These are phyloP conservation scores for Pterophyllum scalare DNA, from an alignment of 2,113 vertebrate species.

Conservation along the genomic window DNA sequence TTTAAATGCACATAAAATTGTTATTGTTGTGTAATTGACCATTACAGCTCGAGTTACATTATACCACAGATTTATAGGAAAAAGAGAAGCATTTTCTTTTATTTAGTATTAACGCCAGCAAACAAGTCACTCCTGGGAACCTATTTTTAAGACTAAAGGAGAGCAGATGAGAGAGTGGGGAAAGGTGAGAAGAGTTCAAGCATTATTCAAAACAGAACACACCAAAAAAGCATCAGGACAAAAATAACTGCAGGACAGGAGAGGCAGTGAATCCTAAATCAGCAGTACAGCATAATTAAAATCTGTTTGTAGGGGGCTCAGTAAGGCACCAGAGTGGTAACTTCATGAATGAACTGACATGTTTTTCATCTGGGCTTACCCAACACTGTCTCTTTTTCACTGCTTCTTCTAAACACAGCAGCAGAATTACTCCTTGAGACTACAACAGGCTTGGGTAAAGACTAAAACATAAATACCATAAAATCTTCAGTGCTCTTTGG, in stretches of 20 bases:
- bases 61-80: not conserved
- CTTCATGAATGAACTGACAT: not conserved
- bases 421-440: not conserved
- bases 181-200: constrained; percentile 5
- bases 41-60: constrained; percentile 16
- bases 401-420: not conserved
- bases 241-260: constrained; percentile 40
- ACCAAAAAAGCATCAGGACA: constrained; percentile 16
- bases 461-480: not conserved
- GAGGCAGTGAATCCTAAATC: constrained; percentile 32
- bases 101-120: constrained; percentile 4
- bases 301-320: not conserved
- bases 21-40: constrained; percentile 16
- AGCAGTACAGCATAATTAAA: constrained; percentile 24
- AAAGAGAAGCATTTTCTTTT: not conserved
- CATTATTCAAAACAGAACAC: constrained; percentile 8
- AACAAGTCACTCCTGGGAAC: constrained; percentile 2
- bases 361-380: not conserved
- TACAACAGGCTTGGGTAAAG: not conserved
- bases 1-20: constrained; percentile 8
- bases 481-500: not conserved
- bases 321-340: not conserved
- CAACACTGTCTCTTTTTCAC: not conserved
- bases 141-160: constrained; percentile 3
- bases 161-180: not conserved